These are phyloP conservation scores for Campoplex nolae DNA, from an alignment of 2,888 invertebrate species.

Conservation along the genomic window DNA sequence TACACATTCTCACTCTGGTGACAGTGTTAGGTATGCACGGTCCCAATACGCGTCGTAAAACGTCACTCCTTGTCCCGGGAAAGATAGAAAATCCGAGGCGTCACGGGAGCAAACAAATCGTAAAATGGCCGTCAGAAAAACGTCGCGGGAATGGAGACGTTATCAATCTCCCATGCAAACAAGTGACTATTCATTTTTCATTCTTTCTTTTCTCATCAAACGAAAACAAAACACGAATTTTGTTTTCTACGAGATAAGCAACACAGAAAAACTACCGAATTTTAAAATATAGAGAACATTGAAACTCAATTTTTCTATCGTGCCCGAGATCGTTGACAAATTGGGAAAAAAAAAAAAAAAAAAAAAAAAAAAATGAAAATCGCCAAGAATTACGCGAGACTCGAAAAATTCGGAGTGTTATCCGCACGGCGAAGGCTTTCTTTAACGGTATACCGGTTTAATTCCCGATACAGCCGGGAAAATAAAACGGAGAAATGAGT, in stretches of 20 bases:
- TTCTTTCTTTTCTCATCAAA: neutral
- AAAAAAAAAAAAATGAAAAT: conserved; percentile 6
- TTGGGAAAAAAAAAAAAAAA: neutral
- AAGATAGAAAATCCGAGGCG: conserved; percentile 11
- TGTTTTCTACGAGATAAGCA: neutral
- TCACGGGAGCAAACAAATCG: conserved; percentile 58
- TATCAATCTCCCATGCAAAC: conserved; percentile 19
- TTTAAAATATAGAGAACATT: neutral
- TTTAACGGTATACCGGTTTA: conserved; percentile 63
- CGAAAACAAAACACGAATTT: neutral
- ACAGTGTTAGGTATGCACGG: too few relatives aligned
- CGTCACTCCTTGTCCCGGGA: conserved; percentile 25
- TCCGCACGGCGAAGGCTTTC: conserved; percentile 5
- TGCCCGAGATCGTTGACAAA: neutral
- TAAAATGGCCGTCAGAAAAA: conserved; percentile 59
- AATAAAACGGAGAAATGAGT: conserved; percentile 4
- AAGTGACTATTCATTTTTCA: conserved; percentile 7
- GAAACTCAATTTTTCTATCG: neutral
- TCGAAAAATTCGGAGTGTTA: conserved; percentile 46
- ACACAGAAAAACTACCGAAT: neutral
- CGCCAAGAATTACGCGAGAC: conserved; percentile 15
- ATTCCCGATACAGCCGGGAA: neutral
- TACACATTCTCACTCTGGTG: too few relatives aligned
- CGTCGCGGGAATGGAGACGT: conserved; percentile 39
- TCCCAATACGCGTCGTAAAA: conserved; percentile 30